A percentile compares a stretch with the other conserved stretches of the same genome.
Evolutionary conservation across 2,888 invertebrate species (phyloP).

Genomic region (Folsomia candida): DNA sequence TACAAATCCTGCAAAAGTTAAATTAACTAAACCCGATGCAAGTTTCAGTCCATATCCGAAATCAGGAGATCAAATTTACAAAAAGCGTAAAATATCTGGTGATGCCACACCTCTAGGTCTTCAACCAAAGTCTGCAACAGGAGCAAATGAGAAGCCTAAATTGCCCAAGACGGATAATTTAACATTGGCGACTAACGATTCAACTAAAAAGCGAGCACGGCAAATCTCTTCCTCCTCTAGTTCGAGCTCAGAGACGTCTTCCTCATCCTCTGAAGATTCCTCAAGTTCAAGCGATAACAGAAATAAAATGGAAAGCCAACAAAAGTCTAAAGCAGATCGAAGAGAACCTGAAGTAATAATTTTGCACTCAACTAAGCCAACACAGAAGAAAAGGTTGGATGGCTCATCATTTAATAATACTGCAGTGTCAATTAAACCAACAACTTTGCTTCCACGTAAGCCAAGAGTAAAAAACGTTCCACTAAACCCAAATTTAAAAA

Average conservation of each 20-base stretch:
- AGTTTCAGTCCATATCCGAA: background rate
- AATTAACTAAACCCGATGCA: too few species aligned
- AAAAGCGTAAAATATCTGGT: constrained; percentile 6
- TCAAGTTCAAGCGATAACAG: constrained; percentile 35
- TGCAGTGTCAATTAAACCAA: constrained; percentile 8
- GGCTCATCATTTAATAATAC: background rate
- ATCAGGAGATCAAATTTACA: background rate
- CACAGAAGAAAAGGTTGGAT: background rate
- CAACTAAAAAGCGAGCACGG: background rate
- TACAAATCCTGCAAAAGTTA: constrained; percentile 1
- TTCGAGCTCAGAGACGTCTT: constrained; percentile 33
- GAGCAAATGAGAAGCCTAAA: background rate
- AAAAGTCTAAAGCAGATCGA: background rate
- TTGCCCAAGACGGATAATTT: background rate
- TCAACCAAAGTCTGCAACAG: background rate
- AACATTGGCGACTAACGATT: background rate
- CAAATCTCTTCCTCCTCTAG: constrained; percentile 22
- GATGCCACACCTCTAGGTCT: background rate
- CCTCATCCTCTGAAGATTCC: constrained; percentile 34
- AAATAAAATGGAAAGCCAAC: constrained; percentile 17
- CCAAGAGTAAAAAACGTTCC: constrained; percentile 50
- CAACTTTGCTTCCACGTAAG: constrained; percentile 19
- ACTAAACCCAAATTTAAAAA: constrained; percentile 42
- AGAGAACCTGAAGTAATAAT: constrained; percentile 3
- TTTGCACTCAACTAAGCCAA: constrained; percentile 3